These are phyloP conservation scores for Apis cerana DNA, from an alignment of 1,140 invertebrate genomes.

Conservation along the genomic window DNA sequence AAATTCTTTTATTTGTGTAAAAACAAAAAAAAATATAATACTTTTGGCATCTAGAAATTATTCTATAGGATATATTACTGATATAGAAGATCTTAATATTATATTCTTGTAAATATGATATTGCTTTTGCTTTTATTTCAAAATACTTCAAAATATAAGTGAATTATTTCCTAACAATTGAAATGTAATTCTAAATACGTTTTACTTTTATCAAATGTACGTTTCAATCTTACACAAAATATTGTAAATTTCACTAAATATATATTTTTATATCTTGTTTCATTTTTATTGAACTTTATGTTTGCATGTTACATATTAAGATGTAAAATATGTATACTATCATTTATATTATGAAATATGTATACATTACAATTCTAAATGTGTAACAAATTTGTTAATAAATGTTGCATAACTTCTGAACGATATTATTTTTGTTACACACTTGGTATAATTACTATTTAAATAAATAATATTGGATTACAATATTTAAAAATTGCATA, in stretches of 20 bases:
- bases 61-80: not conserved
- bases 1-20: not conserved
- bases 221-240: constrained; percentile 1
- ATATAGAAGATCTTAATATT: not conserved
- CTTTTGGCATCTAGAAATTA: not conserved
- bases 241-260: not conserved
- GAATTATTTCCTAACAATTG: not conserved
- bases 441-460: not conserved
- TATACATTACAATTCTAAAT: constrained; percentile 4
- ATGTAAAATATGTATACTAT: not conserved
- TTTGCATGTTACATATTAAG: constrained; percentile 11
- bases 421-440: not conserved
- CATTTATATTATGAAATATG: constrained; percentile 5
- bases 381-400: constrained; percentile 33
- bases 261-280: constrained; percentile 6
- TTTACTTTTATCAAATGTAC: not conserved
- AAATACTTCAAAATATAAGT: not conserved
- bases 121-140: not conserved
- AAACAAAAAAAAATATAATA: not conserved
- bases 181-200: not conserved
- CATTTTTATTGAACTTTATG: not conserved
- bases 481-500: not conserved
- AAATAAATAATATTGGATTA: not conserved
- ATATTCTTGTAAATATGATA: not conserved
- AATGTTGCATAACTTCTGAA: constrained; percentile 12